Conservation (phyloP, 2,888 invertebrate genomes). For the Nycteola revayana region DNA sequence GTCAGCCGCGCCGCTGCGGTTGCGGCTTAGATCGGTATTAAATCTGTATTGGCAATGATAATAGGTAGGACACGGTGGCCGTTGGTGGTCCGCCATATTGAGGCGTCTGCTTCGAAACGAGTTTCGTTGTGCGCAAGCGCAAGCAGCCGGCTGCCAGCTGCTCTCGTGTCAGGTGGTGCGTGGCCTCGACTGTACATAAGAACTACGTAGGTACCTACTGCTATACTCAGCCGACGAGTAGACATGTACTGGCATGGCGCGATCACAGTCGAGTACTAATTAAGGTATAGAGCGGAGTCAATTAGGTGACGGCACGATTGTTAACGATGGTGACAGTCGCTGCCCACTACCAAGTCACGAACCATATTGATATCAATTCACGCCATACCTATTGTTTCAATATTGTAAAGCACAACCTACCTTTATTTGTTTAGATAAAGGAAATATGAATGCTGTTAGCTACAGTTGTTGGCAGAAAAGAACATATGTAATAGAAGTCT, state of each 20-base stretch:
- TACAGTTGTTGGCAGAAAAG: too few relatives aligned
- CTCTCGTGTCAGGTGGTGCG: slow-evolving; percentile 73
- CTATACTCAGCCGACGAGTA: slow-evolving; percentile 1
- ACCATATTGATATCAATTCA: slow-evolving; percentile 20
- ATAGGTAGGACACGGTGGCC: slow-evolving; percentile 27
- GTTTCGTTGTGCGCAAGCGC: slow-evolving; percentile 69
- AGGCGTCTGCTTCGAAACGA: slow-evolving; percentile 70
- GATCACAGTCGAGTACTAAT: slow-evolving; percentile 40
- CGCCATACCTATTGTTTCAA: slow-evolving; percentile 9
- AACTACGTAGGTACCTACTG: slow-evolving; percentile 31
- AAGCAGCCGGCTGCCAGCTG: slow-evolving; percentile 74
- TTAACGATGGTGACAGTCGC: slow-evolving; percentile 39
- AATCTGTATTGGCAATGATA: slow-evolving; percentile 34
- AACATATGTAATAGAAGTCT: too few relatives aligned
- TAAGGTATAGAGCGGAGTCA: slow-evolving; percentile 48
- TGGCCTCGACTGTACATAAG: slow-evolving; percentile 60
- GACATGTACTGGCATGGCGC: slow-evolving; percentile 14
- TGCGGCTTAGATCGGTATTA: slow-evolving; percentile 18
- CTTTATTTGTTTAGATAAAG: too few relatives aligned
- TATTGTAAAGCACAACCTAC: too few relatives aligned
- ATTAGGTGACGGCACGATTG: slow-evolving; percentile 54
- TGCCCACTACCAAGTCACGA: slow-evolving; percentile 33
- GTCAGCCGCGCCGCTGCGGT: background rate
- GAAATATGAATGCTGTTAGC: too few relatives aligned
- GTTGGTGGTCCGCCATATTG: slow-evolving; percentile 64